Percentiles rank a stretch among this genome's conserved stretches.
Evolutionary conservation across 1,140 invertebrate genomes (phyloP).

Genomic region (Solen grandis): DNA sequence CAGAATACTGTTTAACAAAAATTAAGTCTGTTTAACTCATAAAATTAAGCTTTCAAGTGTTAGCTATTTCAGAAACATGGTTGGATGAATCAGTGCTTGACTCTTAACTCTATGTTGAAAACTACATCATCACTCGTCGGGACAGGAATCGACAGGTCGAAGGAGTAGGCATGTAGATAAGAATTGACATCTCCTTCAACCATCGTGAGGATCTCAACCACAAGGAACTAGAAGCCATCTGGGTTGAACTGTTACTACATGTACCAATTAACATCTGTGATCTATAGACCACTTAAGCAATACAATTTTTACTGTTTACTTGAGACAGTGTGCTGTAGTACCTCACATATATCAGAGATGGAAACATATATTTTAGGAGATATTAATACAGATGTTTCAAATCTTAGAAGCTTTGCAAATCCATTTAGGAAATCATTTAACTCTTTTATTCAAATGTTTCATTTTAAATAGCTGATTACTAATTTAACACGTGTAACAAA

Average conservation of each 20-base stretch:
- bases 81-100: background rate
- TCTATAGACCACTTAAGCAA: constrained; percentile 1
- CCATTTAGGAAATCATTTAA: constrained; percentile 1
- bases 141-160: background rate
- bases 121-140: background rate
- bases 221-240: constrained; percentile 10
- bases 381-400: constrained; percentile 20
- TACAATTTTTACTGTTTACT: background rate
- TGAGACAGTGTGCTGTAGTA: background rate
- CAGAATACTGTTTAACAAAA: too few relatives aligned
- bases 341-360: background rate
- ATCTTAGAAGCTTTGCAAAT: background rate
- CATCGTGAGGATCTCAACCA: background rate
- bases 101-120: background rate
- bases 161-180: background rate
- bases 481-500: background rate
- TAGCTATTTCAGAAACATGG: background rate
- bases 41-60: too few relatives aligned
- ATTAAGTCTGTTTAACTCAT: too few relatives aligned
- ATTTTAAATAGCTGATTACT: constrained; percentile 25
- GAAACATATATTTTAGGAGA: constrained; percentile 16
- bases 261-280: background rate
- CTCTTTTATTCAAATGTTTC: background rate
- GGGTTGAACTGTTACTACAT: constrained; percentile 4
- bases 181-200: background rate